Base-by-base conservation (phyloP, 2,113 vertebrate genomes). In the Mus pahari region DNA sequence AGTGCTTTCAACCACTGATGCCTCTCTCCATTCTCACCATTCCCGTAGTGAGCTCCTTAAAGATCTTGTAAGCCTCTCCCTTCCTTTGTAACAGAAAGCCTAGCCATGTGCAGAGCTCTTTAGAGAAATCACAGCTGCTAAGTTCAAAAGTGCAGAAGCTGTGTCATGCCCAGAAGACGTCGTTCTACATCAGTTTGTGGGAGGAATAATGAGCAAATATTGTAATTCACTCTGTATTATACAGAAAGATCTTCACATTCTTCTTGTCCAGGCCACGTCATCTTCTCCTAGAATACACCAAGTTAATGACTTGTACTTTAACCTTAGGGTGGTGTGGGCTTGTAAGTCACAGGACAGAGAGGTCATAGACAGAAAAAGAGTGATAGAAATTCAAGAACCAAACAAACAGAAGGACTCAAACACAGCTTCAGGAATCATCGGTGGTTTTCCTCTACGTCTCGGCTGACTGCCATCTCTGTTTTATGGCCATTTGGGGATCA, bases 401-500 rank as follows among this genome's bases (percentile, higher is more conserved):
- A 45, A 16, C 5, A 2, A 1, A 20, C 16, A 33, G 19, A 79
- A 10, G 45, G 24, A 11, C n/a, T 95, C 66, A 77, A 3, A 16
- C 17, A n/a, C 26, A 20, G 87, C n/a, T 53, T 78, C n/a, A 11
- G 45, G 20, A 50, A 86, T 7, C 58, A 75, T 28, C 9, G 10
- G 58, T 7, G 0, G 13, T 48, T 48, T 20, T 50, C 84, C 0
- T 39, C 0, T 0, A 3, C 22, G 0, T 94, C 62, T 96, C 95
- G 94, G 17, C 31, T 8, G 11, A 82, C 3, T 0, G 14, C 62
- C 50, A 39, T 53, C 10, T 96, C 91, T 91, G 31, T 70, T 81
- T 93, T 58, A 45, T 82, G 13, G n/a, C 93, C 94, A 95, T 68
- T 91, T 66, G 55, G 60, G 81, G 68, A 86, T 36, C 82, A 97